Conservation (phyloP, 2,113 vertebrate genomes). For the Campylomormyrus numenius region DNA sequence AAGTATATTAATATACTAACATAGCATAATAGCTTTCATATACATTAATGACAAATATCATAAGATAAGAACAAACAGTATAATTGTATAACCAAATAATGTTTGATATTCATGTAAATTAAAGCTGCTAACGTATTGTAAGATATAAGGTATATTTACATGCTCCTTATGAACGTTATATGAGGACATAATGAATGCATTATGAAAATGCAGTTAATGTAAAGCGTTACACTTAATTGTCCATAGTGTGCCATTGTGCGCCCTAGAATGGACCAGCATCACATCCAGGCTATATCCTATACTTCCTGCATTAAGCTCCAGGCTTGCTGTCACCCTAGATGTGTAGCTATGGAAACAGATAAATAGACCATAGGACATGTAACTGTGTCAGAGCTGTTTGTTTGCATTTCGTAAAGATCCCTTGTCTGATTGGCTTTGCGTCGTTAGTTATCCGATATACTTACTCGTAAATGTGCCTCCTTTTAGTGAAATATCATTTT, state of each 20-base stretch:
- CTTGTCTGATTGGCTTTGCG: neutral
- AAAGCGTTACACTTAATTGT: neutral
- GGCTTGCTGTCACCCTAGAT: neutral
- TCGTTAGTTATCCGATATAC: neutral
- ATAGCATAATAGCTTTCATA: neutral
- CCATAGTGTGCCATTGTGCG: neutral
- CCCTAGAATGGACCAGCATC: slow-evolving; percentile 25
- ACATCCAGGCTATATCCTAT: neutral
- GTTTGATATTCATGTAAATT: neutral
- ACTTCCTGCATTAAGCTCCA: neutral
- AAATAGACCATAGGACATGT: neutral
- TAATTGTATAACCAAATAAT: neutral
- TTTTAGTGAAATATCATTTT: neutral
- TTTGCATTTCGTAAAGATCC: neutral
- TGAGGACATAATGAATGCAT: neutral
- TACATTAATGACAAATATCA: neutral
- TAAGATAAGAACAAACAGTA: neutral
- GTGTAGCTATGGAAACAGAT: neutral
- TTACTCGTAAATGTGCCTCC: neutral
- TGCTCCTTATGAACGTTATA: neutral
- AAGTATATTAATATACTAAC: neutral
- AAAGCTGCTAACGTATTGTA: neutral
- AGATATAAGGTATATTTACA: neutral
- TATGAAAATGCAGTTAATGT: neutral
- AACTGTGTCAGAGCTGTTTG: neutral